phyloP scores from a whole-genome alignment of 2,113 vertebrate species.

The Myocastor coypus region DNA sequence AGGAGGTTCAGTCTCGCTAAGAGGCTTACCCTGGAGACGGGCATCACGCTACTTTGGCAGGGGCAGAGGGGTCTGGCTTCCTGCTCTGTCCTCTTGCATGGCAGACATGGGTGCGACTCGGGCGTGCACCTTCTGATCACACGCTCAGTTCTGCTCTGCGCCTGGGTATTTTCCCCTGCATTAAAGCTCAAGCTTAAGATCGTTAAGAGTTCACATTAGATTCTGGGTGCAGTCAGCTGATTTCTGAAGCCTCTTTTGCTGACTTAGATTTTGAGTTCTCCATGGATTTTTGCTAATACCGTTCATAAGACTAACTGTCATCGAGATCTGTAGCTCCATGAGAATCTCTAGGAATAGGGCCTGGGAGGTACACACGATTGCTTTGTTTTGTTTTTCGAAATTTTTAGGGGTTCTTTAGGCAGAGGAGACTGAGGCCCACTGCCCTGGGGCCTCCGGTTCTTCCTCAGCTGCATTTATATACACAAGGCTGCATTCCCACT shows the following conservation, averaged over 20 bases:
- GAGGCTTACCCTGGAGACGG: neutral
- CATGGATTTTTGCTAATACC: neutral
- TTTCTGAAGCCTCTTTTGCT: neutral
- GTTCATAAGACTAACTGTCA: conserved; percentile 1
- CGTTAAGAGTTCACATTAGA: neutral
- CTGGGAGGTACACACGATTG: neutral
- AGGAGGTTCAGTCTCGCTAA: neutral
- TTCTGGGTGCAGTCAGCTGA: neutral
- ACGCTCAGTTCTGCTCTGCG: neutral
- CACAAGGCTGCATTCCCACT: neutral
- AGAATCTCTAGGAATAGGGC: neutral
- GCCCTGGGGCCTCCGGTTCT: neutral
- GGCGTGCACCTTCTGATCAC: neutral
- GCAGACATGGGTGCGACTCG: neutral
- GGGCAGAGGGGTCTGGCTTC: neutral
- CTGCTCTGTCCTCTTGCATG: neutral
- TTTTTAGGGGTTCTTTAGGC: neutral
- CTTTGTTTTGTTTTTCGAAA: neutral
- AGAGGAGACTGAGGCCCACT: neutral
- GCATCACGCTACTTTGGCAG: neutral
- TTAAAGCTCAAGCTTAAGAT: neutral
- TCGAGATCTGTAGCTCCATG: neutral
- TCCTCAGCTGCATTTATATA: neutral
- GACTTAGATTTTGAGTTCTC: neutral
- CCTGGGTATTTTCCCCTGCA: neutral